Evolutionary conservation across 1,140 invertebrate species (phyloP).

Genomic region (Drosophila tani): DNA sequence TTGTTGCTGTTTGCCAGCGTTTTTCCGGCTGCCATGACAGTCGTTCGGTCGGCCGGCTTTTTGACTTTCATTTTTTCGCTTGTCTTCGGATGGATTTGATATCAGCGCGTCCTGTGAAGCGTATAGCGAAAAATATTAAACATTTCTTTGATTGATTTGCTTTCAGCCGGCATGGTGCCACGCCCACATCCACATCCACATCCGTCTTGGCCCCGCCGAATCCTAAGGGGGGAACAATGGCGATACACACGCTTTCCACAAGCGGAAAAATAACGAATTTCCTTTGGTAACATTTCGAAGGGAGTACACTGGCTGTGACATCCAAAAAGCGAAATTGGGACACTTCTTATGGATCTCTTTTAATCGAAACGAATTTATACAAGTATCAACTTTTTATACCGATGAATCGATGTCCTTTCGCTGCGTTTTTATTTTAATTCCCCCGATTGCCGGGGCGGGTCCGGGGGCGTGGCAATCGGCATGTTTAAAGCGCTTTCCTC

Average conservation of each 20-base stretch:
- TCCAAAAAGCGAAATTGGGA: too few relatives aligned
- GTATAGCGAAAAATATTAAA: constrained; percentile 70
- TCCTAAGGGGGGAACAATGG: background rate
- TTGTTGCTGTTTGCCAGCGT: constrained; percentile 37
- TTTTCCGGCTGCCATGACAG: constrained; percentile 46
- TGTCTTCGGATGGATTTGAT: constrained; percentile 24
- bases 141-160: constrained; percentile 71
- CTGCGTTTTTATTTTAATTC: constrained; percentile 25
- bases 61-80: constrained; percentile 29
- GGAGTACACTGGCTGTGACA: too few relatives aligned
- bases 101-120: constrained; percentile 52
- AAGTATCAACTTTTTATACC: too few relatives aligned
- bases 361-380: too few relatives aligned
- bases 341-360: too few relatives aligned
- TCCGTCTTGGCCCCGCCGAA: background rate
- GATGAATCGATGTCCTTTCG: background rate
- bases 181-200: constrained; percentile 5
- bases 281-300: too few relatives aligned
- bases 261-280: background rate
- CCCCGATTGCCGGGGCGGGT: constrained; percentile 7
- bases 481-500: background rate
- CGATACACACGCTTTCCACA: constrained; percentile 7
- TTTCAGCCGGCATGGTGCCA: constrained; percentile 24
- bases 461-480: constrained; percentile 22
- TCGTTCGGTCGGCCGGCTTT: constrained; percentile 28